Evolutionary conservation across 2,888 invertebrate species (phyloP).

Genomic region (Hylaea fasciaria): DNA sequence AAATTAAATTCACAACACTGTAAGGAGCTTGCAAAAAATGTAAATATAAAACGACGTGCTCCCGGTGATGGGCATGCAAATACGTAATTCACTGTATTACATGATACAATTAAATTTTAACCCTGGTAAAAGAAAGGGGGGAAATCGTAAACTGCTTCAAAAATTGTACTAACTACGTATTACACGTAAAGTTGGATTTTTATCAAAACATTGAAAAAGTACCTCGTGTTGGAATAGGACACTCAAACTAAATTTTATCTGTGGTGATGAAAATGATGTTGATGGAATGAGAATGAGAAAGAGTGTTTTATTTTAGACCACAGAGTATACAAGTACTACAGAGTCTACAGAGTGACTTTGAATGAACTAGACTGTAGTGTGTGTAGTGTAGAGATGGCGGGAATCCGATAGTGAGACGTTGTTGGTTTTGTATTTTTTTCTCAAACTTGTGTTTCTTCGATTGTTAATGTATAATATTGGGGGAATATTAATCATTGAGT

Average conservation of each 20-base stretch:
- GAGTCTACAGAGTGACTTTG: too few relatives aligned
- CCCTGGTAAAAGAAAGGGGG: neutral
- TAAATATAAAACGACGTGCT: conserved; percentile 40
- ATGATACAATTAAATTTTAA: neutral
- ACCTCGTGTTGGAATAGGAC: conserved; percentile 54
- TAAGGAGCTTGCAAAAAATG: conserved; percentile 35
- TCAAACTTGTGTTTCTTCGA: too few relatives aligned
- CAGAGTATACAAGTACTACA: too few relatives aligned
- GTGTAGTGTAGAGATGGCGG: too few relatives aligned
- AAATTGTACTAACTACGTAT: conserved; percentile 16
- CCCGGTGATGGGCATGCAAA: conserved; percentile 47
- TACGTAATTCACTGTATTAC: conserved; percentile 22
- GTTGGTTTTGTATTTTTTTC: too few relatives aligned
- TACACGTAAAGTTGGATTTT: conserved; percentile 35
- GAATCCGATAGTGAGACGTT: too few relatives aligned
- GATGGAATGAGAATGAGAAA: too few relatives aligned
- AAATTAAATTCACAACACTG: conserved; percentile 28
- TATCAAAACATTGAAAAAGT: conserved; percentile 58
- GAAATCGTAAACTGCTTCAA: neutral
- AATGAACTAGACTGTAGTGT: too few relatives aligned
- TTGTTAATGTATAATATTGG: too few relatives aligned
- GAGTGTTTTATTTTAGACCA: neutral
- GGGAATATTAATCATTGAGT: too few relatives aligned
- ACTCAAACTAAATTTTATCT: conserved; percentile 30
- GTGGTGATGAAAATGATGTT: conserved; percentile 5